Evolutionary conservation across 2,797 vertebrate genomes (phyloP).

Genomic region (Poeciliopsis turneri): DNA sequence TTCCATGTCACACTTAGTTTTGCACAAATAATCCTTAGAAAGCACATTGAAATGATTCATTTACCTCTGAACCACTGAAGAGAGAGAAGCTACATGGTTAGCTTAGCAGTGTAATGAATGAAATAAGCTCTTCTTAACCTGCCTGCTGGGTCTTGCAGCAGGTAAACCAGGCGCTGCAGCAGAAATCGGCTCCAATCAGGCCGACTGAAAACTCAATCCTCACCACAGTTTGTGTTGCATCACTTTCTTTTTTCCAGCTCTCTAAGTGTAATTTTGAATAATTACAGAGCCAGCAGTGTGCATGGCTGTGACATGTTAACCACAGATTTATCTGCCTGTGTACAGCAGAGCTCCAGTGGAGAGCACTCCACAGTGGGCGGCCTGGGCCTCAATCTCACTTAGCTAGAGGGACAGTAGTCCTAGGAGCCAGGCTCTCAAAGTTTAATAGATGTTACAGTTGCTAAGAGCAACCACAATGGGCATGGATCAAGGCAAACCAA

Average conservation of each 20-base stretch:
- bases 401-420: slow-evolving; percentile 69
- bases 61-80: slow-evolving; percentile 9
- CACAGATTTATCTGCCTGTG: slow-evolving; percentile 76
- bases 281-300: slow-evolving; percentile 59
- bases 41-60: not conserved
- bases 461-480: slow-evolving; percentile 66
- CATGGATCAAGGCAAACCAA: slow-evolving; percentile 60
- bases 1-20: not conserved
- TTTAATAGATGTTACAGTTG: slow-evolving; percentile 78
- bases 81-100: slow-evolving; percentile 24
- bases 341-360: slow-evolving; percentile 72
- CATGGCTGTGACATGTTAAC: slow-evolving; percentile 76
- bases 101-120: not conserved
- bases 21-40: not conserved
- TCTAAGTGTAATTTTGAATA: slow-evolving; percentile 76
- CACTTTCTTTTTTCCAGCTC: slow-evolving; percentile 69
- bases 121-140: slow-evolving; percentile 43
- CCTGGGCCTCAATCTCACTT: slow-evolving; percentile 78
- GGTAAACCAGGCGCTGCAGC: slow-evolving; percentile 46
- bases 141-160: slow-evolving; percentile 34
- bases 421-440: slow-evolving; percentile 71
- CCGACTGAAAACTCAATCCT: slow-evolving; percentile 60
- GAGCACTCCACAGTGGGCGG: slow-evolving; percentile 64
- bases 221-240: slow-evolving; percentile 67
- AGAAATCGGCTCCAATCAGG: slow-evolving; percentile 66